Percentiles rank a stretch among this genome's conserved stretches.
Conservation (phyloP, 2,888 invertebrate genomes). For the Drosophila birchii region DNA sequence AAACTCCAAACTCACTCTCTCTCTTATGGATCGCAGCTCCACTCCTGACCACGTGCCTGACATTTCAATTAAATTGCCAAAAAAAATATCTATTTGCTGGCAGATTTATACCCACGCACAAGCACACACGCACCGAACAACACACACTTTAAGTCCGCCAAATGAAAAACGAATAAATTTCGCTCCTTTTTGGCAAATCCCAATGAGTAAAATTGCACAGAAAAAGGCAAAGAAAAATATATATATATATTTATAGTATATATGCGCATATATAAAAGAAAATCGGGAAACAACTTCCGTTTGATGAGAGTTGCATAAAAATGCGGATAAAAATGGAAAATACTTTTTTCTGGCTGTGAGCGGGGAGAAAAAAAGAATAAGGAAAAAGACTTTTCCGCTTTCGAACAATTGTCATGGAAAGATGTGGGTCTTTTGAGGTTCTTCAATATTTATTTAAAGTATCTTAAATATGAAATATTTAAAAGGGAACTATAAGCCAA, state of each 20-base stretch:
- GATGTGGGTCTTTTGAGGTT: not conserved
- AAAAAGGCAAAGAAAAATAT: not conserved
- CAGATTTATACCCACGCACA: constrained; percentile 36
- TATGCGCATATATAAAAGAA: constrained; percentile 25
- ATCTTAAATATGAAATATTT: not conserved
- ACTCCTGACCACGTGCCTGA: constrained; percentile 51
- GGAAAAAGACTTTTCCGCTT: constrained; percentile 5
- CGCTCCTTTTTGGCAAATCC: constrained; percentile 31
- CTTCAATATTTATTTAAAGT: not conserved
- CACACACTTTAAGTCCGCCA: constrained; percentile 23
- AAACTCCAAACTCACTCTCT: constrained; percentile 13
- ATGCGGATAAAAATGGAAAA: constrained; percentile 35
- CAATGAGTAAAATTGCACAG: constrained; percentile 5
- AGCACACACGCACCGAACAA: constrained; percentile 4
- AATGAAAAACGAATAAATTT: constrained; percentile 39
- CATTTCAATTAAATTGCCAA: constrained; percentile 57
- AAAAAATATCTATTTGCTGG: constrained; percentile 43
- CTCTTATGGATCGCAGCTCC: not conserved
- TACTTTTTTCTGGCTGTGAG: constrained; percentile 14
- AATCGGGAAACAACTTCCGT: constrained; percentile 45
- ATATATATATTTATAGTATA: not conserved
- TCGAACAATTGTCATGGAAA: not conserved
- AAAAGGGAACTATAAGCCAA: not conserved
- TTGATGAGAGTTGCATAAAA: constrained; percentile 45
- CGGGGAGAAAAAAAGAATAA: not conserved